Evolutionary conservation across 2,888 invertebrate genomes (phyloP).

Genomic region (Ormyrus rosae): DNA sequence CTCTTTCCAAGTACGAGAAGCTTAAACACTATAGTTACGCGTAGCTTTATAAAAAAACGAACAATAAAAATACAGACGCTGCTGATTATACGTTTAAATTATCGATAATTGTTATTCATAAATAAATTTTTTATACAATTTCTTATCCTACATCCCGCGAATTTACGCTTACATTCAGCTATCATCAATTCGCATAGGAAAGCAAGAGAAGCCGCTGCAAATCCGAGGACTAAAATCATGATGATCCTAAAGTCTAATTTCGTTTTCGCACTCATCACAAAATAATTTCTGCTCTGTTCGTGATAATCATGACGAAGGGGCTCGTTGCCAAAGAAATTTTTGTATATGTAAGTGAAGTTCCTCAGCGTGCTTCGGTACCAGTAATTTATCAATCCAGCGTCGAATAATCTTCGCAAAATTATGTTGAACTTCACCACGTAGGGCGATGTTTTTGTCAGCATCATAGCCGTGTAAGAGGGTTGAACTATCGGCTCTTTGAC

Average conservation of each 20-base stretch:
- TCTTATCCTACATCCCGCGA: too few relatives aligned
- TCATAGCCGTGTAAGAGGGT: slow-evolving; percentile 33
- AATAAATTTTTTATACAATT: too few relatives aligned
- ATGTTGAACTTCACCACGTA: slow-evolving; percentile 4
- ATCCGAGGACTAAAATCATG: slow-evolving; percentile 6
- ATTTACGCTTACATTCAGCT: too few relatives aligned
- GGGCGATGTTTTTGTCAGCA: slow-evolving; percentile 23
- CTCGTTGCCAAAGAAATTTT: slow-evolving; percentile 9
- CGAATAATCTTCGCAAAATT: slow-evolving; percentile 10
- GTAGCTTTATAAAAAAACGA: too few relatives aligned
- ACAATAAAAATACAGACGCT: too few relatives aligned
- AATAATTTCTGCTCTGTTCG: background rate
- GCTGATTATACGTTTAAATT: too few relatives aligned
- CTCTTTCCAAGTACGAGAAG: too few relatives aligned
- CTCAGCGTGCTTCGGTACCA: slow-evolving; percentile 9
- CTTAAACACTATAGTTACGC: too few relatives aligned
- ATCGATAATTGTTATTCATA: too few relatives aligned
- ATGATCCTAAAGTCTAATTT: background rate
- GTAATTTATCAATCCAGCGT: slow-evolving; percentile 9
- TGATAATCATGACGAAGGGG: background rate
- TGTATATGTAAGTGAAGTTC: slow-evolving; percentile 25
- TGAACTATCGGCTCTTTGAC: slow-evolving; percentile 38
- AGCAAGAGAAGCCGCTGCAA: slow-evolving; percentile 2
- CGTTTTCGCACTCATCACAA: background rate
- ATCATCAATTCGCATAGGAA: slow-evolving; percentile 19